A percentile compares a stretch with the other conserved stretches of the same genome.
Evolutionary conservation across 2,888 invertebrate genomes (phyloP).

Genomic region (Campaea margaritaria): DNA sequence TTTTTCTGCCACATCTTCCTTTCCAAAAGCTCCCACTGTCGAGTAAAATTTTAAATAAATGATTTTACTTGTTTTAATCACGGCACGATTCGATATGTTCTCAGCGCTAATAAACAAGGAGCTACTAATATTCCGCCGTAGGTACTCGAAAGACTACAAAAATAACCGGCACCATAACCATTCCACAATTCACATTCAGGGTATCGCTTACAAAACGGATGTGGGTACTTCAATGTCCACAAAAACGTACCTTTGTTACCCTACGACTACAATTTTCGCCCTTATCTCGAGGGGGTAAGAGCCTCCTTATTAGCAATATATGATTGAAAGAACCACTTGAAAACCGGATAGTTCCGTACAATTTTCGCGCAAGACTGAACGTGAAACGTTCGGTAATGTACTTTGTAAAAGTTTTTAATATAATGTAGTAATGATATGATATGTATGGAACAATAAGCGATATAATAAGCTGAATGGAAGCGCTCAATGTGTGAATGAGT

Average conservation of each 20-base stretch:
- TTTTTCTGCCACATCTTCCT: no score
- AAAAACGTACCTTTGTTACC: slow-evolving; percentile 44
- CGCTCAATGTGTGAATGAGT: slow-evolving; percentile 40
- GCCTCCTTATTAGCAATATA: slow-evolving; percentile 12
- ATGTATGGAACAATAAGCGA: slow-evolving; percentile 42
- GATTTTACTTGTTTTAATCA: no score
- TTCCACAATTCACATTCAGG: slow-evolving; percentile 29
- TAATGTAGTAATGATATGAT: slow-evolving; percentile 61
- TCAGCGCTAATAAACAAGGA: neutral
- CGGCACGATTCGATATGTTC: no score
- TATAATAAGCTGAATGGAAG: slow-evolving; percentile 38
- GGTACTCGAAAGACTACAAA: slow-evolving; percentile 12
- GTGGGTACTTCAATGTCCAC: slow-evolving; percentile 55
- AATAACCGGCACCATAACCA: slow-evolving; percentile 21
- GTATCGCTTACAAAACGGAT: slow-evolving; percentile 62
- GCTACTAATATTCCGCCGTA: slow-evolving; percentile 20
- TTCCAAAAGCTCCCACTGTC: no score
- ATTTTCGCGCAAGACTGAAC: slow-evolving; percentile 76
- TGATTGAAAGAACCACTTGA: slow-evolving; percentile 63
- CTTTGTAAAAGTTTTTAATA: slow-evolving; percentile 81
- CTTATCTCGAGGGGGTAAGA: slow-evolving; percentile 32
- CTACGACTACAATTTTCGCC: slow-evolving; percentile 29
- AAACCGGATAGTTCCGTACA: slow-evolving; percentile 79
- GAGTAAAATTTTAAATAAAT: no score
- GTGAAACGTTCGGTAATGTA: slow-evolving; percentile 66